Evolutionary conservation across 2,797 vertebrate genomes (phyloP).

Genomic region (Clarias pachynema): DNA sequence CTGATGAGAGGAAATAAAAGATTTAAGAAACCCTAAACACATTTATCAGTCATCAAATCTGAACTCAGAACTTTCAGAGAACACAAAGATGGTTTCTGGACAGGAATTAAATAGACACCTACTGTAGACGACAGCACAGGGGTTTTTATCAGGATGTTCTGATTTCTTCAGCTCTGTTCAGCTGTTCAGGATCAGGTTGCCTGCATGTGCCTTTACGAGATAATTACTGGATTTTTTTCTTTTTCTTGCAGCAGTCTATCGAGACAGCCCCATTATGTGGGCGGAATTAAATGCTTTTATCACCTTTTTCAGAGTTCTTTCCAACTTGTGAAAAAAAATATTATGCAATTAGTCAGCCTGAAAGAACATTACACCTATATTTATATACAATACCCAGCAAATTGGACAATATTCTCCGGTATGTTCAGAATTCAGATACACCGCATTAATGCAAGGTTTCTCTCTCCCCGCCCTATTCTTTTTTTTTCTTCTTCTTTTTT

Average conservation of each 20-base stretch:
- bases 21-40: not conserved
- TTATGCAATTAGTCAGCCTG: slow-evolving; percentile 36
- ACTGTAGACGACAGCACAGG: not conserved
- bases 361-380: slow-evolving; percentile 28
- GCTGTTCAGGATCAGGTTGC: slow-evolving; percentile 70
- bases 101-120: slow-evolving; percentile 13
- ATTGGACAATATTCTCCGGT: not conserved
- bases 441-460: not conserved
- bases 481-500: not conserved
- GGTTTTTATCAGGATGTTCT: slow-evolving; percentile 56
- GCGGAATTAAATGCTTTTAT: slow-evolving; percentile 45
- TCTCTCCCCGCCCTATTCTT: not conserved
- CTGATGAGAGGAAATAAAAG: not conserved
- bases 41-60: slow-evolving; percentile 1
- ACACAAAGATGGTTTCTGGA: not conserved
- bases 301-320: slow-evolving; percentile 40
- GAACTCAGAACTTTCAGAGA: not conserved
- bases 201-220: slow-evolving; percentile 77
- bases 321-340: slow-evolving; percentile 26
- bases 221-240: slow-evolving; percentile 73
- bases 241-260: slow-evolving; percentile 66
- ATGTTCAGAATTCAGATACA: slow-evolving; percentile 1
- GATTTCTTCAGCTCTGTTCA: slow-evolving; percentile 64
- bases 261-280: slow-evolving; percentile 65
- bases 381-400: slow-evolving; percentile 5